Evolutionary conservation across 2,888 invertebrate genomes (phyloP).

Genomic region (Coleophora flavipennella): DNA sequence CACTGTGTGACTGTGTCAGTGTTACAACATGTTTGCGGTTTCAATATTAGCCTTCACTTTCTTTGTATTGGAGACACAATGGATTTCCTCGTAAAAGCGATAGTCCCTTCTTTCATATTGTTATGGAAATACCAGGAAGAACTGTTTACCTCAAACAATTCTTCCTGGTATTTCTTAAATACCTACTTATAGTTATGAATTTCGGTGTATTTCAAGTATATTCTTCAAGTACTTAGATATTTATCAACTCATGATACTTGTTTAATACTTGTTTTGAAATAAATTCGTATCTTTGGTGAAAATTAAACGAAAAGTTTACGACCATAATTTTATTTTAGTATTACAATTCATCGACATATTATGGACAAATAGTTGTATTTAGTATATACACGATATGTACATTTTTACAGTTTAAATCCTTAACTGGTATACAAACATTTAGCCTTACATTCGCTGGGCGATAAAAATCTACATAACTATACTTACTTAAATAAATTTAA

Average conservation of each 20-base stretch:
- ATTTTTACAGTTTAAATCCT: slow-evolving; percentile 46
- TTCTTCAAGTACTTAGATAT: not conserved
- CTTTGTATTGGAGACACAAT: too few species aligned
- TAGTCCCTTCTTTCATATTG: too few species aligned
- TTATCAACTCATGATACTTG: not conserved
- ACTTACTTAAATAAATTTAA: slow-evolving; percentile 22
- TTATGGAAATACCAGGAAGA: too few species aligned
- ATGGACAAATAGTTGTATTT: slow-evolving; percentile 40
- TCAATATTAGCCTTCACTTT: not conserved
- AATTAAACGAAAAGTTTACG: slow-evolving; percentile 20
- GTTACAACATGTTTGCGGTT: not conserved
- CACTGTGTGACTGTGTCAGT: too few species aligned
- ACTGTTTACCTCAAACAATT: too few species aligned
- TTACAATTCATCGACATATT: slow-evolving; percentile 51
- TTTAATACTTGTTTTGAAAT: not conserved
- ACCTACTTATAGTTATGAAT: too few species aligned
- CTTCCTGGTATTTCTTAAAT: too few species aligned
- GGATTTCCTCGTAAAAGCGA: too few species aligned
- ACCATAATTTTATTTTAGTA: slow-evolving; percentile 47
- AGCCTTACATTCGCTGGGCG: slow-evolving; percentile 50
- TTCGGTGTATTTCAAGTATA: not conserved
- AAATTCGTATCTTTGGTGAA: not conserved
- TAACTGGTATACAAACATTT: slow-evolving; percentile 49
- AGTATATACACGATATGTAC: slow-evolving; percentile 72
- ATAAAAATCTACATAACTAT: slow-evolving; percentile 47